A percentile compares a stretch with the other conserved stretches of the same genome.
These are phyloP conservation scores for Aurelia sp. DNA, from an alignment of 30 jellyfish, hydroid and myxozoan genomes.

Conservation along the genomic window DNA sequence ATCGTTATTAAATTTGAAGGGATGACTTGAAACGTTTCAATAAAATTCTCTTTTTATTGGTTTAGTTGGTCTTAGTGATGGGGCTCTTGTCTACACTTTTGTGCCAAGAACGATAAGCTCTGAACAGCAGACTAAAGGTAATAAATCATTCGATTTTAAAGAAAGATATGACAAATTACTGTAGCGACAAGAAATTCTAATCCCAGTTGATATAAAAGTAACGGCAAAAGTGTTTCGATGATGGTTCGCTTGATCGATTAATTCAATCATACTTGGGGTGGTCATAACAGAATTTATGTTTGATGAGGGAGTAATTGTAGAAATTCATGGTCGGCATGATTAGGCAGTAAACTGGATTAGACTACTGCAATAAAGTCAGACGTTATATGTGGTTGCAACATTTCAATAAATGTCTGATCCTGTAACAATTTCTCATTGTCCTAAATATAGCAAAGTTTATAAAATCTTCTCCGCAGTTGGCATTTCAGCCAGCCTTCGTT, in stretches of 20 bases:
- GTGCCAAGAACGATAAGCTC: background rate
- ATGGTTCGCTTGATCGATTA: conserved; percentile 21
- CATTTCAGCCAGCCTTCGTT: conserved; percentile 12
- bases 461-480: conserved; percentile 22
- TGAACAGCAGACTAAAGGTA: background rate
- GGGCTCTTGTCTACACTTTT: background rate
- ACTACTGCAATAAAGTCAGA: conserved; percentile 29
- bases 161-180: conserved; percentile 23
- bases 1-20: no score
- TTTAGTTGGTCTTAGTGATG: background rate
- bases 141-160: background rate
- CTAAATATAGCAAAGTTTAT: background rate
- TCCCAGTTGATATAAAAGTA: conserved; percentile 18
- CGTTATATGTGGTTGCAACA: conserved; percentile 43
- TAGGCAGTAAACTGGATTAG: conserved; percentile 43
- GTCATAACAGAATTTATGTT: conserved; percentile 42
- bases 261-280: conserved; percentile 50
- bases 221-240: conserved; percentile 39
- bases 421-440: conserved; percentile 25
- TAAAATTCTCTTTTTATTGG: background rate
- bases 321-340: conserved; percentile 45
- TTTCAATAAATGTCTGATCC: conserved; percentile 40
- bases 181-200: conserved; percentile 20
- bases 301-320: conserved; percentile 58
- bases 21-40: no score